Evolutionary conservation across 2,797 vertebrate genomes (phyloP).

Genomic region (Morus bassanus): DNA sequence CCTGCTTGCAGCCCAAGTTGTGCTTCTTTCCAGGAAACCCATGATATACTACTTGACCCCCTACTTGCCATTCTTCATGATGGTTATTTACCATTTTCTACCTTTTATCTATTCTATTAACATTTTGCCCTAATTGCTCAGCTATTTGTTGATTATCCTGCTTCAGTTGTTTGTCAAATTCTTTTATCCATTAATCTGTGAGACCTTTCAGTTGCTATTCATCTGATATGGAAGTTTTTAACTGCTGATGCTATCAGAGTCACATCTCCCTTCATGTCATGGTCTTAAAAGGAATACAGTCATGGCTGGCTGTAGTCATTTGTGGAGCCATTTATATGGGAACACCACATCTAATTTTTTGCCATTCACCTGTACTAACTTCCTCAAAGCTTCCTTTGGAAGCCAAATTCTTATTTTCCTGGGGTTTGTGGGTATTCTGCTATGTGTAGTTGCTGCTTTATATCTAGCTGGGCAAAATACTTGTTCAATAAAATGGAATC

Average conservation of each 20-base stretch:
- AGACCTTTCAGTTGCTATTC: conserved; percentile 20
- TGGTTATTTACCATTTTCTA: conserved; percentile 25
- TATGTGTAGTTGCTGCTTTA: not conserved
- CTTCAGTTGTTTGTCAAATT: conserved; percentile 6
- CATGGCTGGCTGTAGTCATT: not conserved
- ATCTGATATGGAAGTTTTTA: not conserved
- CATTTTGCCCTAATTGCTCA: conserved; percentile 32
- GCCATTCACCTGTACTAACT: not conserved
- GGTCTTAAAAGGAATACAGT: not conserved
- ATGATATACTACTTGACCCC: not conserved
- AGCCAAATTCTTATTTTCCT: not conserved
- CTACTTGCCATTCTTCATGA: not conserved
- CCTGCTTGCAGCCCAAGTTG: not conserved
- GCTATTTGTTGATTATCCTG: conserved; percentile 32
- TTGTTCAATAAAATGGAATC: not conserved
- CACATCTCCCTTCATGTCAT: not conserved
- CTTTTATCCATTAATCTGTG: conserved; percentile 27
- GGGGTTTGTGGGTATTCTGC: not conserved
- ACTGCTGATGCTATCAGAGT: not conserved
- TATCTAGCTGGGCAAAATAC: not conserved
- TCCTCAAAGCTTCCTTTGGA: not conserved
- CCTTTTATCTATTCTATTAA: conserved; percentile 1
- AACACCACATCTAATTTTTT: not conserved
- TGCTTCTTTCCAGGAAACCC: not conserved
- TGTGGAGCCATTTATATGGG: not conserved